A percentile compares a stretch with the other conserved stretches of the same genome.
Conservation (phyloP, 2,797 vertebrate genomes). For the Margarornis squamiger region DNA sequence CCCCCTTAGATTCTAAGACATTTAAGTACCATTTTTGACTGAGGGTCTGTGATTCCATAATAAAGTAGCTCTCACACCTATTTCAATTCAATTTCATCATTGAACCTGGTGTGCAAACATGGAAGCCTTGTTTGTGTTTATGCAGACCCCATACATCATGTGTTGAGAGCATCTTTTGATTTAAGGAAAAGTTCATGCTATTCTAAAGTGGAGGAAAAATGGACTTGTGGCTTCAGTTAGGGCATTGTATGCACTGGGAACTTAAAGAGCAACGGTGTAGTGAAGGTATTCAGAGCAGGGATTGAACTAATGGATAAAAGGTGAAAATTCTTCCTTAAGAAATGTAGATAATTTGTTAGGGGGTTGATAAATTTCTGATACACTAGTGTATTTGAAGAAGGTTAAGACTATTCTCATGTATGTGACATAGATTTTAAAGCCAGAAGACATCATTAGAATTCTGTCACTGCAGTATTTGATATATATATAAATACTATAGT, state of each 20-base stretch:
- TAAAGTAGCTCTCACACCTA: not conserved
- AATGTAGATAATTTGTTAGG: not conserved
- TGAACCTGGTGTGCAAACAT: not conserved
- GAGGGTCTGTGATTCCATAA: not conserved
- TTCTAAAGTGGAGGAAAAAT: not conserved
- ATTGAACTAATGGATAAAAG: not conserved
- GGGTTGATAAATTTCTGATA: not conserved
- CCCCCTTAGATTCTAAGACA: constrained; percentile 17
- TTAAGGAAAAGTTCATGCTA: not conserved
- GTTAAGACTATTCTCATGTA: not conserved
- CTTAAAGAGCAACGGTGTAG: not conserved
- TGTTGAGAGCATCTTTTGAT: not conserved
- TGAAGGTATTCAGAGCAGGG: not conserved
- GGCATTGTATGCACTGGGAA: not conserved
- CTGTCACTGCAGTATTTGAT: not conserved
- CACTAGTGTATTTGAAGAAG: not conserved
- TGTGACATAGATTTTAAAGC: not conserved
- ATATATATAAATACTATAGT: too few relatives aligned
- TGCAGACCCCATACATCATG: not conserved
- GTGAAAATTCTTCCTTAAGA: not conserved
- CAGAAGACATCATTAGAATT: not conserved
- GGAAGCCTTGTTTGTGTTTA: not conserved
- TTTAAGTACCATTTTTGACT: constrained; percentile 1
- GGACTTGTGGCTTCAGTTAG: not conserved
- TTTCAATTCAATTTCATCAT: not conserved